Evolutionary conservation across 2,888 invertebrate species (phyloP).

Genomic region (Micropterix aruncella): DNA sequence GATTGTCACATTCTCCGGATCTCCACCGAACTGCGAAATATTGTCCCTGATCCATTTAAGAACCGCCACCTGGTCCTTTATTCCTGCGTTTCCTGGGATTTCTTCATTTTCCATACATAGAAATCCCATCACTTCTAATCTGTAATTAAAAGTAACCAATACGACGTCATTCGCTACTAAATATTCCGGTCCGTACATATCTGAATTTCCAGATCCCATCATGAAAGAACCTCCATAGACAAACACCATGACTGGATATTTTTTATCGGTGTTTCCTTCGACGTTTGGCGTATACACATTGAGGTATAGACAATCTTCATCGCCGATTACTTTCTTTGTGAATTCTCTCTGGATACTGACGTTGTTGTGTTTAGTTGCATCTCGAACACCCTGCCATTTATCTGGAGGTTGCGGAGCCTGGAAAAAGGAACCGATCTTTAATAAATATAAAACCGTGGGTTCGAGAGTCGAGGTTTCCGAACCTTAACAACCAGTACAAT

Average conservation of each 20-base stretch:
- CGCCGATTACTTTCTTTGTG: constrained; percentile 16
- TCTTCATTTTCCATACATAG: constrained; percentile 20
- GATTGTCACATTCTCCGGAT: constrained; percentile 23
- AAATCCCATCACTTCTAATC: constrained; percentile 23
- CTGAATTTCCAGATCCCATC: constrained; percentile 24
- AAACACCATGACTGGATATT: constrained; percentile 25
- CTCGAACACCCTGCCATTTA: constrained; percentile 21
- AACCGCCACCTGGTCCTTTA: constrained; percentile 26
- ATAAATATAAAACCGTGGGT: too few species aligned
- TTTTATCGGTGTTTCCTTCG: constrained; percentile 8
- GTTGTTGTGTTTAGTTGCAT: constrained; percentile 22
- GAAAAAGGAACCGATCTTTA: too few species aligned
- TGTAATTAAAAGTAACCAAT: constrained; percentile 28
- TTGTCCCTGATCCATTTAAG: constrained; percentile 23
- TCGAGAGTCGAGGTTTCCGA: too few species aligned
- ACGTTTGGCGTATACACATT: constrained; percentile 20
- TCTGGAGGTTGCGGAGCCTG: constrained; percentile 23
- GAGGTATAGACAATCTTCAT: constrained; percentile 24
- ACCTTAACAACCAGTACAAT: too few species aligned
- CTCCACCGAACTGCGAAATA: constrained; percentile 23
- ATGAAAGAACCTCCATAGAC: constrained; percentile 28
- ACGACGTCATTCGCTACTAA: constrained; percentile 25
- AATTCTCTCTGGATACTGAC: constrained; percentile 25
- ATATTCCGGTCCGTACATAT: constrained; percentile 23
- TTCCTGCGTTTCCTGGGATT: constrained; percentile 26